Percentiles rank a stretch among this genome's conserved stretches.
Conservation (phyloP, 2,797 vertebrate species). For the Echiichthys vipera region DNA sequence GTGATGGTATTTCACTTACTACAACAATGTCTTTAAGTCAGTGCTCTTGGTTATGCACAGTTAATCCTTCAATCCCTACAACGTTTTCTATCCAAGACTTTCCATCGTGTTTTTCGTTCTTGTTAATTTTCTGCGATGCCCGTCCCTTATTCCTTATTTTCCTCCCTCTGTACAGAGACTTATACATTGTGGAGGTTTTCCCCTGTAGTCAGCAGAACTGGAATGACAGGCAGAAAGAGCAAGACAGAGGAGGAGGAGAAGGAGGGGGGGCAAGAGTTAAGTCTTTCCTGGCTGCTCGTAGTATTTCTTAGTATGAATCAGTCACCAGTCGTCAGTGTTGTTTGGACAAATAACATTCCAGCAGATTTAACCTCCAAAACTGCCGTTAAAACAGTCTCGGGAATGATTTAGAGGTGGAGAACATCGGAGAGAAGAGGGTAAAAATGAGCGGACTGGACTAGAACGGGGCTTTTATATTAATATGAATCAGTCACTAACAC, state of each 20-base stretch:
- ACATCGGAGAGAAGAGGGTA: slow-evolving; percentile 7
- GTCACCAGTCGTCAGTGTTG: slow-evolving; percentile 63
- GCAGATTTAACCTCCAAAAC: slow-evolving; percentile 62
- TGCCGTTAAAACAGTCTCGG: slow-evolving; percentile 49
- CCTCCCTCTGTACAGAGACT: slow-evolving; percentile 51
- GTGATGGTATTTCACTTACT: background rate
- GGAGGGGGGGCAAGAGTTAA: slow-evolving; percentile 10
- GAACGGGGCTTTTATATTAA: slow-evolving; percentile 50
- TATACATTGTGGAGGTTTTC: slow-evolving; percentile 71
- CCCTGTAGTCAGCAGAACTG: slow-evolving; percentile 72
- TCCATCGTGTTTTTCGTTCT: slow-evolving; percentile 27
- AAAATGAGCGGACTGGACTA: background rate
- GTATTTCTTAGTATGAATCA: slow-evolving; percentile 70
- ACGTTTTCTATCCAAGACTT: slow-evolving; percentile 27
- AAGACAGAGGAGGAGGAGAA: background rate
- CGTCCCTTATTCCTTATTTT: slow-evolving; percentile 29
- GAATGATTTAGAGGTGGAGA: slow-evolving; percentile 51
- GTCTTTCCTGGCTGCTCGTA: slow-evolving; percentile 67
- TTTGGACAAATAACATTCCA: slow-evolving; percentile 74
- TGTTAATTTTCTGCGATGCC: slow-evolving; percentile 13
- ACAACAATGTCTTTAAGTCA: background rate
- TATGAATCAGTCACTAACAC: slow-evolving; percentile 43
- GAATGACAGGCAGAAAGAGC: slow-evolving; percentile 58
- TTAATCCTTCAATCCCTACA: too few species aligned
- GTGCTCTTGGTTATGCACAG: background rate